Base-by-base conservation (phyloP, 2,113 vertebrate species). In the Catharus fuscescens region DNA sequence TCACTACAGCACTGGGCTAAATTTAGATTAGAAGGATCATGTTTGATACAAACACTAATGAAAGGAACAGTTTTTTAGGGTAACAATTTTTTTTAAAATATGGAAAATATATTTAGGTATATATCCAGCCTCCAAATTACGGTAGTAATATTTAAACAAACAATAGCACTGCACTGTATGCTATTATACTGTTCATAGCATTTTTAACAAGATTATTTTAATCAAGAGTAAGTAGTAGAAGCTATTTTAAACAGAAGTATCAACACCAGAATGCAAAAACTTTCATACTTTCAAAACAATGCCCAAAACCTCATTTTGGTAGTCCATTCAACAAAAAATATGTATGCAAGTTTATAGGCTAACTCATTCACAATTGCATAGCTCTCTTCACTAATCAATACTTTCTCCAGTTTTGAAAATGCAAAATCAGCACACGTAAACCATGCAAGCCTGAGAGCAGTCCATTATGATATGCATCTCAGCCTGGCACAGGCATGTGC, bases 111-210 rank as follows among this genome's bases (percentile, higher is more conserved):
- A 62, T 84, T 96, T 91, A 74, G 32, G 17, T 83, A 32, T 65
- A 45, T 20, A 86, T 81, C 40, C 78, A 85, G 69, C 31, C 60
- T 74, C 53, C 73, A 83, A 69, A 89, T 80, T 60, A 90, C 78
- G 81, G 12, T 53, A 93, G 93, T 40, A 90, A 38, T 24, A 90
- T 94, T 91, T 96, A 50, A 86, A 77, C 45, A 95, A 95, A 91
- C 50, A 45, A 31, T 50, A 85, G 67, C 59, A 13, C 3, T n/a
- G 9, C 8, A 59, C 72, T 84, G 52, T 57, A 52, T 72, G 38
- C 65, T 72, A 86, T 59, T 40, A 19, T 13, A 61, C 5, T 52
- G 14, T 28, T 76, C 74, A 81, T 53, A 92, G 31, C 31, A 11
- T 82, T 92, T 92, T 89, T 67, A 83, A 73, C 17, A 83, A 71